Evolutionary conservation across 2,888 invertebrate genomes (phyloP), one percentile per base, ranked within the genome.

Genomic region (Meganola albula): DNA sequence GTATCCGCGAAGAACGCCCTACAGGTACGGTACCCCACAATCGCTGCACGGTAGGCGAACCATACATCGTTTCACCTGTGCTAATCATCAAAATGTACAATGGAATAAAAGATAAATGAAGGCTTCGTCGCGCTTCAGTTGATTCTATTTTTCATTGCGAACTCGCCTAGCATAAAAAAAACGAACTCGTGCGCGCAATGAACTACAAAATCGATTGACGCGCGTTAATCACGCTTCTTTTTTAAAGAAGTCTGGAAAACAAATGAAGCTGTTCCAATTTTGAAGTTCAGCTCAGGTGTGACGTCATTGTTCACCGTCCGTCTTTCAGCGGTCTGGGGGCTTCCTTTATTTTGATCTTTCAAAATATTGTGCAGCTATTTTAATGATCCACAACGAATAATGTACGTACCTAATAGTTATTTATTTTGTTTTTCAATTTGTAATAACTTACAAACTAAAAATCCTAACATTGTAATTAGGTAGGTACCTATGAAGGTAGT

Each of bases 1-100:
- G 74, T 89, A 52, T 87, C 88, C 48, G 87, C 89, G 54, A 89
- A 89, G 83, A 88, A 88, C 65, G 88, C 90, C 44, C 82, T 90
- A 37, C 90, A 90, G 90, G 90, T 90, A 89, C 89, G 78, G 72
- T 88, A 86, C 68, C 64, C 80, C 48, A 77, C 78, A 40, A 79
- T 83, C 62, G 83, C 79, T 45, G 82, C 80, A 63, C 80, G 86
- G 77, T 87, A 87, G 65, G 63, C 61, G 52, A 21, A 48, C 44
- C 28, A 34, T 33, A 24, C 37, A 34, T 37, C 44, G 53, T 35
- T 34, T 31, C 34, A 40, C 50, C 51, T 69, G 74, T 64, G 60
- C 50, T 50, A 48, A 46, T 53, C 60, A 27, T 63, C 66, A 72
- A 42, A 59, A 59, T 34, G 24, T 31, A 21, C 16, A 27, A 31